These are phyloP conservation scores for Elaphurus davidianus DNA, from an alignment of 2,113 vertebrate genomes.

Conservation along the genomic window DNA sequence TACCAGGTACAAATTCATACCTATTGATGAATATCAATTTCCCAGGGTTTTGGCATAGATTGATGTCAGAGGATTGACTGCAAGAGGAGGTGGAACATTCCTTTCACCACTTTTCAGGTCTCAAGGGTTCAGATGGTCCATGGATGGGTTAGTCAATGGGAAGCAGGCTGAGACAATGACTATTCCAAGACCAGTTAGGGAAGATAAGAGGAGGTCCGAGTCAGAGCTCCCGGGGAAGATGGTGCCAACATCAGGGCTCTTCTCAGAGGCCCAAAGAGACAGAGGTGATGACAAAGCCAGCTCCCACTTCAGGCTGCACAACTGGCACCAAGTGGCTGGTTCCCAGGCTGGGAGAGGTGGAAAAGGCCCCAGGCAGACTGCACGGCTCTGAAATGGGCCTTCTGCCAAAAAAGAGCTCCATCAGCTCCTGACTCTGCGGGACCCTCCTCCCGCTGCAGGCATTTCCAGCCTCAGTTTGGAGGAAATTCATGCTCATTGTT, in stretches of 20 bases:
- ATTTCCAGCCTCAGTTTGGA: not conserved
- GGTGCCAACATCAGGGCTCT: not conserved
- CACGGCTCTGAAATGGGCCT: not conserved
- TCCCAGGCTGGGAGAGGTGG: not conserved
- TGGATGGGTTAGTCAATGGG: accelerated
- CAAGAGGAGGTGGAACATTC: not conserved
- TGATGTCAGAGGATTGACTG: not conserved
- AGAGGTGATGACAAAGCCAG: not conserved
- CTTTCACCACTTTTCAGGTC: not conserved
- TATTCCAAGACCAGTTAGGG: not conserved
- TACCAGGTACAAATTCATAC: not conserved
- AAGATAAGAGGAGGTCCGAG: not conserved
- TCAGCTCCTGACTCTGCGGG: not conserved
- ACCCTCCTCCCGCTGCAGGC: not conserved
- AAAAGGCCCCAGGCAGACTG: not conserved
- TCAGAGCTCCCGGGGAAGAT: not conserved
- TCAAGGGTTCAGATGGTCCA: not conserved
- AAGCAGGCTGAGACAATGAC: not conserved
- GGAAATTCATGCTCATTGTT: not conserved
- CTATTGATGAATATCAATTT: not conserved
- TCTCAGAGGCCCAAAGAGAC: not conserved
- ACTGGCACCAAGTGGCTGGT: not conserved
- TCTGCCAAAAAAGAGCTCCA: not conserved
- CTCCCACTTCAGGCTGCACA: not conserved
- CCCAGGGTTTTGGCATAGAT: not conserved